Conservation (phyloP, 2,113 vertebrate species). For the Tyto alba region DNA sequence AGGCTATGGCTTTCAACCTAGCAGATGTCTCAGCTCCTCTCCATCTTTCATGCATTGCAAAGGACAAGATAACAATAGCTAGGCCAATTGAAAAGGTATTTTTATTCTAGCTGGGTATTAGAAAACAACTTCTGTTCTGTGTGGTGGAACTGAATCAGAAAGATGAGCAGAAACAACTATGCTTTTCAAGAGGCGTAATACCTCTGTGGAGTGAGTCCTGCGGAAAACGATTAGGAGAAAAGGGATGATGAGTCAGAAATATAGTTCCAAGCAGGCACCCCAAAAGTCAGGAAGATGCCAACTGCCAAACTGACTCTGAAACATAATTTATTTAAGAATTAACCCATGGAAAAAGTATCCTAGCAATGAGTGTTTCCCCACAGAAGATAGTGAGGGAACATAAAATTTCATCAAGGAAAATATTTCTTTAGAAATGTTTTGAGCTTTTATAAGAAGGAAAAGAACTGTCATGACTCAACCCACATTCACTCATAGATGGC, state of each 20-base stretch:
- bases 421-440: neutral
- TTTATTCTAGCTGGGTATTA: neutral
- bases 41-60: neutral
- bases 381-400: neutral
- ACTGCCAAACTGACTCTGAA: neutral
- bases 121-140: accelerated
- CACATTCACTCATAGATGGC: neutral
- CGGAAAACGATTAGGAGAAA: neutral
- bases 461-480: neutral
- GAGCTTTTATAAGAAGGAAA: neutral
- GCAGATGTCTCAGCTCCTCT: neutral
- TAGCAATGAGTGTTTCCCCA: neutral
- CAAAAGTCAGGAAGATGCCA: neutral
- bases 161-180: neutral
- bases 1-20: neutral
- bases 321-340: neutral
- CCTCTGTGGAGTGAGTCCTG: neutral
- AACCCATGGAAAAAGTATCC: neutral
- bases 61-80: neutral
- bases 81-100: neutral
- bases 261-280: neutral
- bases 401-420: neutral
- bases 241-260: neutral
- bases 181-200: neutral
- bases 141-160: neutral